Percentiles rank a stretch among this genome's conserved stretches.
These are phyloP conservation scores for Cydia splendana DNA, from an alignment of 1,140 invertebrate genomes.

Conservation along the genomic window DNA sequence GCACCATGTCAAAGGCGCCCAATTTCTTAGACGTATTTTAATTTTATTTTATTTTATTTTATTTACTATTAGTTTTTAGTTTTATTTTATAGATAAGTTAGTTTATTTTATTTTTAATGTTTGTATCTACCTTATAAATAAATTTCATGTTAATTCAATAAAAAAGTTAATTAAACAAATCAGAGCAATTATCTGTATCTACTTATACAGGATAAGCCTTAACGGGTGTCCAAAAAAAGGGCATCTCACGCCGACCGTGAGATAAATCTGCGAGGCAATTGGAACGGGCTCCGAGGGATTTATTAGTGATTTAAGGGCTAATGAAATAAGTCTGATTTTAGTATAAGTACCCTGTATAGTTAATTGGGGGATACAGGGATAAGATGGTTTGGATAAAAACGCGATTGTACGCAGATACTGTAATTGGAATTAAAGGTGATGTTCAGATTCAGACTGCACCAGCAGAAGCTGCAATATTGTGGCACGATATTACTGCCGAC, in stretches of 20 bases:
- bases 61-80: no score
- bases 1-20: no score
- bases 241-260: conserved; percentile 11
- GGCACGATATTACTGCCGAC: no score
- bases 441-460: no score
- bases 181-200: neutral
- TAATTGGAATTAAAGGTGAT: no score
- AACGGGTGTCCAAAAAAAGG: conserved; percentile 24
- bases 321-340: conserved; percentile 17
- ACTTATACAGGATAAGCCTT: neutral
- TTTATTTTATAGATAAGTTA: no score
- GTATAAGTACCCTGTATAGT: conserved; percentile 16
- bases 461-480: no score
- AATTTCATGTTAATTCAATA: no score
- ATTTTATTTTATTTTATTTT: no score
- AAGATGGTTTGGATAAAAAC: neutral
- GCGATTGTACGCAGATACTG: neutral
- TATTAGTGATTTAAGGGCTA: conserved; percentile 32
- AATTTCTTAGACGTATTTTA: no score
- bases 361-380: neutral
- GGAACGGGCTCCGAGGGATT: conserved; percentile 21
- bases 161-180: conserved; percentile 19
- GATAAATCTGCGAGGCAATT: conserved; percentile 14
- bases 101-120: no score
- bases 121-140: no score